Base-by-base conservation (phyloP, 2,797 vertebrate genomes). In the Danio choprae region DNA sequence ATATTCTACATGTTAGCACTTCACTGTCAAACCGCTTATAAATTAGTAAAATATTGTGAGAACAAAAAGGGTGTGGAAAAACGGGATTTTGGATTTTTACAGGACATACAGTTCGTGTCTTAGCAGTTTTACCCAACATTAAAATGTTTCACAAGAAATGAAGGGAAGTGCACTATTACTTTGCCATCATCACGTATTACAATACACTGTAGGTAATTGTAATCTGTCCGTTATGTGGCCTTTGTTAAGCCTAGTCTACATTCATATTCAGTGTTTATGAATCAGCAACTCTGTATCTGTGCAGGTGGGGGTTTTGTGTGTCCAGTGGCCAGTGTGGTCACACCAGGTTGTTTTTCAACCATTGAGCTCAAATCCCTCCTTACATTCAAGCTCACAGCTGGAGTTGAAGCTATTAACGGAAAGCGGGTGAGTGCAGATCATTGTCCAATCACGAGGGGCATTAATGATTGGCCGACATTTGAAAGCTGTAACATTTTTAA, bases 351-450 rank as follows among this genome's bases (percentile, higher is more conserved):
- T 53, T 38, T 80, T 40, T 1, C 86, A 72, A 73, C 95, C 95
- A 51, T 80, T 81, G 22, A 89, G 88, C 74, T 89, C 40, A 59
- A 93, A 95, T 8, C 94, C 94, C 10, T 91, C 80, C 5, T 91
- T 53, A 0, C 95, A 97, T 65, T 81, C 90, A 80, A 96, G 90
- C 79, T 80, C 82, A 58, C 95, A 96, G 0, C 85, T 90, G 69
- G 95, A 94, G 83, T 92, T 93, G 81, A 88, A 93, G 0, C 84
- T 87, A 87, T 92, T 88, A 29, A 86, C 84, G 20, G 87, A 87
- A 0, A 85, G 62, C 1, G 79, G 0, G 0, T 93, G 90, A 74
- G 83, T 93, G 85, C 96, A 96, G 84, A 79, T 91, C 84, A 93
- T 38, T 1, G 46, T 84, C 16, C 92, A 92, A 43, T 59, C 67